Evolutionary conservation across 2,113 vertebrate genomes (phyloP).

Genomic region (Pomatostomus ruficeps): DNA sequence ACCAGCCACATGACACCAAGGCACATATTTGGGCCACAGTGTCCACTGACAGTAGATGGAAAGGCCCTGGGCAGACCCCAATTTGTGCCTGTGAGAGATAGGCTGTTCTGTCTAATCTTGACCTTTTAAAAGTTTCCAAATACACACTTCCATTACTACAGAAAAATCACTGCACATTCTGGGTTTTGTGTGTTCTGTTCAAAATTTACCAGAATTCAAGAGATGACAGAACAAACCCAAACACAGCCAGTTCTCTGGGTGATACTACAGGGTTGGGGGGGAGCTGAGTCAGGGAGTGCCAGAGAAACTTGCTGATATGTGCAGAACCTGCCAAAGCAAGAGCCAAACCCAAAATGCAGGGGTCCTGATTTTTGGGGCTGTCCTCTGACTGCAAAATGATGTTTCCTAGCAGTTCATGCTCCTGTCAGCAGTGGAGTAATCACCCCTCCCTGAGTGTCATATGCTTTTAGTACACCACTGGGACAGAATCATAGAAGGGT

Average conservation of each 20-base stretch:
- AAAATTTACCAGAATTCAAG: not conserved
- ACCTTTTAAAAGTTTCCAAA: constrained; percentile 39
- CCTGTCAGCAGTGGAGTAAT: not conserved
- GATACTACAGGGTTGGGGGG: accelerated
- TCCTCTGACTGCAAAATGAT: not conserved
- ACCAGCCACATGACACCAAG: not conserved
- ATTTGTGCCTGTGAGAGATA: not conserved
- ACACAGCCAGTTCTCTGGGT: not conserved
- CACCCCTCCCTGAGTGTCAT: not conserved
- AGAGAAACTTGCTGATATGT: not conserved
- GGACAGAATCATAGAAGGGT: not conserved
- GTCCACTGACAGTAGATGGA: not conserved
- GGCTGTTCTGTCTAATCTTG: not conserved
- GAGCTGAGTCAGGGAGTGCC: accelerated
- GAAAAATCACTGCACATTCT: not conserved
- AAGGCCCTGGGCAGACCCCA: constrained; percentile 3
- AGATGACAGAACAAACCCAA: not conserved
- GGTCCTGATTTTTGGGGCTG: not conserved
- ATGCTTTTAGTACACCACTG: not conserved
- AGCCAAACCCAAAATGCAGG: not conserved
- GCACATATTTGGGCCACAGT: not conserved
- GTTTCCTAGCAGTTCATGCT: not conserved
- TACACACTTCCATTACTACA: not conserved
- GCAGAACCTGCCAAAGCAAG: not conserved
- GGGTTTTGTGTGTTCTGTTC: not conserved